Evolutionary conservation across 2,797 vertebrate genomes (phyloP), one percentile per base, ranked within the genome.

Genomic region (Tenualosa ilisha): DNA sequence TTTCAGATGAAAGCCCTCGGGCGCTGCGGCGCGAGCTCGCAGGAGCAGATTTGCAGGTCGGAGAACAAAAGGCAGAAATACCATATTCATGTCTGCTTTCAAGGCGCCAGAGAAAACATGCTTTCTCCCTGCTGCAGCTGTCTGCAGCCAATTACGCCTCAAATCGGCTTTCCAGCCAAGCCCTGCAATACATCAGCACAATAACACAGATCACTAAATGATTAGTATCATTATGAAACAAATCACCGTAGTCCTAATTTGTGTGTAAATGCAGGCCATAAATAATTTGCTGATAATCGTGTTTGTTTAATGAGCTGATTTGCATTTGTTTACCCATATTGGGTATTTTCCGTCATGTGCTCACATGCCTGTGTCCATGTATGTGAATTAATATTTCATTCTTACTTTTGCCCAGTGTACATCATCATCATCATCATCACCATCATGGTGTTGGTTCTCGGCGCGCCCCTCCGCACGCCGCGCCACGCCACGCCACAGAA

Each of bases 261-360:
- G 91, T 91, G 92, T 93, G 92, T 88, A 92, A 93, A 94, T 90
- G 86, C 75, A 54, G 82, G 82, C 86, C 85, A 88, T 90, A 92
- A 93, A 92, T 93, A 93, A 93, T 90, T 68, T 89, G 88, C 87
- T 54, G 24, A 93, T 93, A 91, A 90, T 86, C 92, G 93, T 90
- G 89, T 89, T 90, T 26, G 83, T 88, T 88, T 91, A 92, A 93
- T 91, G 88, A 90, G 89, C 86, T 92, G 68, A 93, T 94, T 94
- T 93, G 91, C 92, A 93, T 94, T 89, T 93, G 91, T 93, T 93
- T 91, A 89, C 89, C 91, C 92, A 91, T 91, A 85, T 91, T 90
- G 91, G 89, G 84, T 88, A 87, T 91, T 87, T 93, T 92, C 86
- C 86, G 86, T 65, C 81, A 24, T 72, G 26, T 51, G 12, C 20